Evolutionary conservation across 2,113 vertebrate species (phyloP), one percentile per base, ranked within the genome.

Genomic region (Megalops atlanticus): DNA sequence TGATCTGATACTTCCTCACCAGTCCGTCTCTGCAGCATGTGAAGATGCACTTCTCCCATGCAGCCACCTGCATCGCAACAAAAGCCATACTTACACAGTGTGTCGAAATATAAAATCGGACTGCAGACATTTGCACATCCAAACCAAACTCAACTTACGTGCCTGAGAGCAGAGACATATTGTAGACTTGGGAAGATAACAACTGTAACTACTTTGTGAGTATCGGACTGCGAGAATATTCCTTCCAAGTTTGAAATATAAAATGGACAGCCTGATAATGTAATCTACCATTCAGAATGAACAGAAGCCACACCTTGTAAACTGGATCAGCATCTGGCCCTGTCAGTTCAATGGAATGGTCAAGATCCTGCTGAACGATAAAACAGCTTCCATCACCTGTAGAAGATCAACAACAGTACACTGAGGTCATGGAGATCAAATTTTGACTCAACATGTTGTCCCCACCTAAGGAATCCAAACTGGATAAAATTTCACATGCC

Each of bases 321-420:
- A 95, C 93, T 0, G 94, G 92, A 49, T 95, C 92, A 0, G 90
- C 94, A 85, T 94, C 94, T 0, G 93, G 89, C 38, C 91, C 93
- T 0, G 92, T 93, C 72, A 95, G 90, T 27, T 95, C 93, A 1
- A 92, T 74, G 75, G 92, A 82, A 0, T 93, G 91, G 79, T 94
- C 94, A 0, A 92, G 90, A 82, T 95, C 94, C 52, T 95, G 93
- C 82, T 94, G 94, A 41, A 94, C 16, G 27, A 94, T 74, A 40
- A 94, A 95, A 84, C 93, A 94, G 43, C 92, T 94, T 80, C 94
- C 93, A 49, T 95, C 94, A 83, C 94, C 95, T 95, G 38, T 33
- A 84, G 80, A 31, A 24, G 0, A 73, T 76, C 40, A 18, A 35
- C 33, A 71, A 71, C 4, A 27, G 14, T 71, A 43, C 15, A 39